These are phyloP conservation scores for Listronotus bonariensis DNA, from an alignment of 1,140 invertebrate species.

Conservation along the genomic window DNA sequence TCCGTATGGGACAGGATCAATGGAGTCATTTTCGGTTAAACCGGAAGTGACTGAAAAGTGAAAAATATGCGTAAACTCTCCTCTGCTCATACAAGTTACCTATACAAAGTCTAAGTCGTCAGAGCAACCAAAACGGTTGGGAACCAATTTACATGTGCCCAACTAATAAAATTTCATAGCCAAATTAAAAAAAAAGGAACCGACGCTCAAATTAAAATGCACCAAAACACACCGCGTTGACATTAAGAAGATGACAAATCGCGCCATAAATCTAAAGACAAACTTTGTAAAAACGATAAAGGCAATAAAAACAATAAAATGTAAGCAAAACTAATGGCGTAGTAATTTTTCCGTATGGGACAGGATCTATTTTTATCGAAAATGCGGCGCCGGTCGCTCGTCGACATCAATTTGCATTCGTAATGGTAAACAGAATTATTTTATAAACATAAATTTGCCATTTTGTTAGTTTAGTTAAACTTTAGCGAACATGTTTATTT, in stretches of 20 bases:
- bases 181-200: too few relatives aligned
- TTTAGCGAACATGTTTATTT: slow-evolving; percentile 14
- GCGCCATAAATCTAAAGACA: neutral
- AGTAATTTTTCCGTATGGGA: slow-evolving; percentile 21
- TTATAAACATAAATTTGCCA: slow-evolving; percentile 29
- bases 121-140: too few relatives aligned
- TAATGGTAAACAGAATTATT: slow-evolving; percentile 30
- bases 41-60: too few relatives aligned
- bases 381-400: slow-evolving; percentile 20
- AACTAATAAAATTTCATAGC: neutral
- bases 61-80: too few relatives aligned
- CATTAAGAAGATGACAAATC: neutral
- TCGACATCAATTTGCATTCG: slow-evolving; percentile 33
- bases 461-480: slow-evolving; percentile 27
- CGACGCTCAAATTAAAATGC: neutral
- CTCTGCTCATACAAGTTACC: too few relatives aligned
- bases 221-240: neutral
- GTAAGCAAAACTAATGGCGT: slow-evolving; percentile 26
- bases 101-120: too few relatives aligned
- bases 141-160: too few relatives aligned
- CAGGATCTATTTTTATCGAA: slow-evolving; percentile 22
- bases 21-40: too few relatives aligned
- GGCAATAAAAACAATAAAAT: slow-evolving; percentile 21
- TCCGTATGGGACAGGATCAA: slow-evolving; percentile 9
- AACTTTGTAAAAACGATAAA: slow-evolving; percentile 9